Base-by-base conservation (phyloP, 2,113 vertebrate species). In the Sinocyclocheilus anophthalmus region DNA sequence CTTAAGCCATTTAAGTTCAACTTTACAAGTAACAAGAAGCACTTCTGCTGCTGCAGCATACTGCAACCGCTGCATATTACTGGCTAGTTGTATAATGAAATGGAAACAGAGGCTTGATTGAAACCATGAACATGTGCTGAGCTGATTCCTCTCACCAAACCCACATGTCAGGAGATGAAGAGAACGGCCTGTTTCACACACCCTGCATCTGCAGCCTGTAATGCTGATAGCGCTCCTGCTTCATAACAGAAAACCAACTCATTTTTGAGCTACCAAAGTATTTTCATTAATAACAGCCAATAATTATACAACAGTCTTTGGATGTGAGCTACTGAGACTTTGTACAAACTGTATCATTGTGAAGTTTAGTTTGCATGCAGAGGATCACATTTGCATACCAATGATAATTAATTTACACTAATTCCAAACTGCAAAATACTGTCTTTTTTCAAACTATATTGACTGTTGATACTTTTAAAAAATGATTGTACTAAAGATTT, bases 51-150 rank as follows among this genome's bases (percentile, higher is more conserved):
- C 16, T 7, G 20, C 11, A 59, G 53, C 18, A 42, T 39, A 61
- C 10, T 45, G 10, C 10, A 45, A 45, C 9, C 42, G 42, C 45
- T 80, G 55, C 20, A 61, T 24, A 24, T 20, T 14, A 39, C 76
- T n/a, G 55, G 20, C 30, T 39, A 12, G 26, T 3, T 42, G 55
- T 4, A n/a, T 80, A 80, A 61, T 42, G n/a, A 39, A 80, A 76
- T 57, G 61, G 70, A 85, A 37, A 67, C 24, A 33, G 5, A n/a
- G 20, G n/a, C 24, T 80, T 69, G 37, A 79, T 79, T 84, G 65
- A 75, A 80, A 80, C 50, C 37, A 42, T 61, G 55, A 59, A 61
- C n/a, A 80, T 61, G 76, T 13, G 26, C 50, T 12, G 4, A 26
- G 18, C 1, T 76, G 39, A 78, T 57, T 37, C 55, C 59, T 45